phyloP scores from a whole-genome alignment of 2,797 vertebrate species.

The Lophotriccus pileatus region DNA sequence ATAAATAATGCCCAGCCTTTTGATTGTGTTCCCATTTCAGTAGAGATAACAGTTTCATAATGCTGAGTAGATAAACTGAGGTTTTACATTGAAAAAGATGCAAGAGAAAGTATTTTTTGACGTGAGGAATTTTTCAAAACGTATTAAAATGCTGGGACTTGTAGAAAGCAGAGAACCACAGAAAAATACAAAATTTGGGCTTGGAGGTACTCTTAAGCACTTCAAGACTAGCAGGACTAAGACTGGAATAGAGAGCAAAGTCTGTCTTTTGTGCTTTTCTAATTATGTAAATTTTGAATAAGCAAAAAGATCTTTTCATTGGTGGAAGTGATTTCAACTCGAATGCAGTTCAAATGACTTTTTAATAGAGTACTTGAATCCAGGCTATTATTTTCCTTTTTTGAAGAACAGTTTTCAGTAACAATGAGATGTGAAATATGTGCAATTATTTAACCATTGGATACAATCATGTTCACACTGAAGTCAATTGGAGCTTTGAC shows the following conservation, averaged over 20 bases:
- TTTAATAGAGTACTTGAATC: conserved; percentile 70
- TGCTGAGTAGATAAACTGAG: not conserved
- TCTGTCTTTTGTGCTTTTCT: conserved; percentile 26
- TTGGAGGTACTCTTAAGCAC: not conserved
- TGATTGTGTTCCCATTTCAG: conserved; percentile 45
- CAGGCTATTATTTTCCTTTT: conserved; percentile 55
- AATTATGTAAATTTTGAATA: conserved; percentile 70
- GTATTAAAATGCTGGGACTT: not conserved
- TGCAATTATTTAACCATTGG: conserved; percentile 58
- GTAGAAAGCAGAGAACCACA: not conserved
- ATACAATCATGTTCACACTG: conserved; percentile 10
- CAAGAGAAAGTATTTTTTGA: not conserved
- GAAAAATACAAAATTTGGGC: not conserved
- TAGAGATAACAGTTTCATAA: conserved; percentile 39
- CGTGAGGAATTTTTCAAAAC: conserved; percentile 8
- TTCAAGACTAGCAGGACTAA: not conserved
- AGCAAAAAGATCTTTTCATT: conserved; percentile 61
- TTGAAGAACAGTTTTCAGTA: conserved; percentile 69
- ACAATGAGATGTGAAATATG: conserved; percentile 69
- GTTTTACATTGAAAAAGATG: not conserved
- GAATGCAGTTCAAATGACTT: conserved; percentile 70
- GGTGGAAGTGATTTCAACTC: conserved; percentile 68
- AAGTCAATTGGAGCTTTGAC: conserved; percentile 55
- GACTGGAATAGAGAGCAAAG: not conserved
- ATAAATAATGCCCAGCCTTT: conserved; percentile 59